phyloP scores from a whole-genome alignment of 2,797 vertebrate genomes.

The Chelon auratus region DNA sequence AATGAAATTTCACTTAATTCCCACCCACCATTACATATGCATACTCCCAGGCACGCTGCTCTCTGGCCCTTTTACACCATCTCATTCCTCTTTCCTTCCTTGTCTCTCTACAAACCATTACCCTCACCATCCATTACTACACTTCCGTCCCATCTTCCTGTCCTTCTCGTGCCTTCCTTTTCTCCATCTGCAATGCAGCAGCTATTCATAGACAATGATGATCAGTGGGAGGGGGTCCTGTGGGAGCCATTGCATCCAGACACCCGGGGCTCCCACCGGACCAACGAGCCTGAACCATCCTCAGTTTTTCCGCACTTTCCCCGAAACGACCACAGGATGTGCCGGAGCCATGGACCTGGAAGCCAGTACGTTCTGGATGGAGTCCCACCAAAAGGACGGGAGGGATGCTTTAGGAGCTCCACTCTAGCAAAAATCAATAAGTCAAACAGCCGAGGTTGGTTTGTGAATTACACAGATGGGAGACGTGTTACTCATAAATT shows the following conservation, averaged over 20 bases:
- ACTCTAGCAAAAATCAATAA: constrained; percentile 72
- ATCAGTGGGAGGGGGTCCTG: constrained; percentile 62
- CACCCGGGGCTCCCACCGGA: constrained; percentile 42
- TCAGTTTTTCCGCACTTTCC: constrained; percentile 54
- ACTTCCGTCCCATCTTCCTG: constrained; percentile 67
- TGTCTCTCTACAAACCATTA: constrained; percentile 47
- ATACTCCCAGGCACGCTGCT: constrained; percentile 19
- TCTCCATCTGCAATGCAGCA: constrained; percentile 78
- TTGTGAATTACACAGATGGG: constrained; percentile 69
- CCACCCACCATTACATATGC: constrained; percentile 15
- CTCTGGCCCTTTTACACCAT: background rate
- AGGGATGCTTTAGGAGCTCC: constrained; percentile 62
- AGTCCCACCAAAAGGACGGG: constrained; percentile 46
- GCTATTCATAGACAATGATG: constrained; percentile 71
- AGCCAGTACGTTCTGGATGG: constrained; percentile 51
- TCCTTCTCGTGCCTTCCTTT: constrained; percentile 38
- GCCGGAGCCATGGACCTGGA: constrained; percentile 25
- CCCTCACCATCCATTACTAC: constrained; percentile 33
- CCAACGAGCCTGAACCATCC: constrained; percentile 50
- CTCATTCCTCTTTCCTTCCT: constrained; percentile 6
- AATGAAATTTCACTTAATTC: constrained; percentile 44
- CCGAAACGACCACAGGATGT: constrained; percentile 38
- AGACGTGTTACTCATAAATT: constrained; percentile 70
- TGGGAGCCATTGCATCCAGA: constrained; percentile 61
- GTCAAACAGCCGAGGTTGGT: constrained; percentile 74